Conservation (phyloP, 2,888 invertebrate genomes). For the Furcula furcula region DNA sequence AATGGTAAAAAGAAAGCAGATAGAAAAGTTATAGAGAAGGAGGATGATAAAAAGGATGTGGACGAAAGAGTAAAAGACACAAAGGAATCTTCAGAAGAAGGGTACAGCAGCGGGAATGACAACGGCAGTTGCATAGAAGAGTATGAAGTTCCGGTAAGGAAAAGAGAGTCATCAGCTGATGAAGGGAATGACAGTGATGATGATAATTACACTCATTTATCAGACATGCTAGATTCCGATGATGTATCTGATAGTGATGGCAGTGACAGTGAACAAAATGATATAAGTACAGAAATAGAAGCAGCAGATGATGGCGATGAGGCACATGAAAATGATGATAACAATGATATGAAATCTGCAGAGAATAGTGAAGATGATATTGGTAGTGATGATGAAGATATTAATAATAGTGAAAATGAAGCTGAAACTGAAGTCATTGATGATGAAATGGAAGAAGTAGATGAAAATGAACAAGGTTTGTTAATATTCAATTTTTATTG, state of each 20-base stretch:
- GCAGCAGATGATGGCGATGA: slow-evolving; percentile 31
- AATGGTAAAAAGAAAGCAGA: too few species aligned
- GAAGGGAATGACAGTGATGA: slow-evolving; percentile 64
- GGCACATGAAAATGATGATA: slow-evolving; percentile 14
- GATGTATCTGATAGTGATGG: slow-evolving; percentile 52
- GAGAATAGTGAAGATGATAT: slow-evolving; percentile 20
- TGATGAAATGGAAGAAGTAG: slow-evolving; percentile 27
- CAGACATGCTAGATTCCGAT: slow-evolving; percentile 65
- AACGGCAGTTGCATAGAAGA: slow-evolving; percentile 55
- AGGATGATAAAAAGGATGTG: slow-evolving; percentile 31
- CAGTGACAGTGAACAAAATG: slow-evolving; percentile 23
- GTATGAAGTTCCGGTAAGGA: slow-evolving; percentile 58
- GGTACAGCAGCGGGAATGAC: slow-evolving; percentile 59
- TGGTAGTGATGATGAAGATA: slow-evolving; percentile 12
- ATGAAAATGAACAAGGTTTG: slow-evolving; percentile 42
- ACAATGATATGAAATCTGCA: slow-evolving; percentile 15
- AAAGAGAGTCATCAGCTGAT: slow-evolving; percentile 47
- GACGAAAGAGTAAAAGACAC: too few species aligned
- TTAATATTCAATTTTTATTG: not conserved
- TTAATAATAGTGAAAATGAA: slow-evolving; percentile 23
- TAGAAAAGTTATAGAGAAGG: too few species aligned
- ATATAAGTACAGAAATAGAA: slow-evolving; percentile 22
- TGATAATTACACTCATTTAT: slow-evolving; percentile 61
- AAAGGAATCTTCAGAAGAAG: slow-evolving; percentile 66
- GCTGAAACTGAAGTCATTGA: slow-evolving; percentile 25